Conservation (phyloP, 2,113 vertebrate species). For the Rutilus rutilus region DNA sequence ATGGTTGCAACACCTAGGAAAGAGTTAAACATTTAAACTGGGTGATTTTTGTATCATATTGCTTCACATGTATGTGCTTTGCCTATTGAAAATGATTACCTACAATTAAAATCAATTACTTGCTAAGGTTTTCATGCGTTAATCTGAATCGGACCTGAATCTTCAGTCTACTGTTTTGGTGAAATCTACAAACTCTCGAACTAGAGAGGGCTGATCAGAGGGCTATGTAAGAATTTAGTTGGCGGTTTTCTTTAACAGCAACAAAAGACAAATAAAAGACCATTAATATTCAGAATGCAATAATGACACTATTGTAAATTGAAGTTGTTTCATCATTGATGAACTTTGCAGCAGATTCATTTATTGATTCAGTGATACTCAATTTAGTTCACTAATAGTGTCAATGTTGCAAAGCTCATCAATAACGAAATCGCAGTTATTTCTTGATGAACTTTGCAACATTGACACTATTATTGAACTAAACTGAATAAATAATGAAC, state of each 20-base stretch:
- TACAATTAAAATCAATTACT: not conserved
- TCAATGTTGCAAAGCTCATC: too few species aligned
- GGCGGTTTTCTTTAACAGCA: too few species aligned
- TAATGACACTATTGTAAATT: not conserved
- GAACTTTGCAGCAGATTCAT: not conserved
- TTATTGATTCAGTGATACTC: too few species aligned
- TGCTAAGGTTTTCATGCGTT: not conserved
- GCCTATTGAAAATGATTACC: not conserved
- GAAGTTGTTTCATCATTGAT: not conserved
- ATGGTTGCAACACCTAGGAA: slow-evolving; percentile 84
- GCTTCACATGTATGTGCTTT: not conserved
- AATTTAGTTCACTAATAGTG: too few species aligned
- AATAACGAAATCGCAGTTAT: not conserved
- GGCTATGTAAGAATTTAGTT: too few species aligned
- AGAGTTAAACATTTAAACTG: not conserved
- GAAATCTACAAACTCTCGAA: not conserved
- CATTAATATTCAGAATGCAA: too few species aligned
- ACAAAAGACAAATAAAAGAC: too few species aligned
- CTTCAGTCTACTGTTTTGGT: not conserved
- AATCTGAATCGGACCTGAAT: not conserved
- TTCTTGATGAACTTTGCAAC: not conserved
- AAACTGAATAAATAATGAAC: not conserved
- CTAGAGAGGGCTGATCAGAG: too few species aligned
- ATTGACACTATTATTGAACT: not conserved
- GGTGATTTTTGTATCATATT: not conserved